Percentiles rank a stretch among this genome's conserved stretches.
Conservation (phyloP, 2,113 vertebrate genomes). For the Aegotheles bennettii region DNA sequence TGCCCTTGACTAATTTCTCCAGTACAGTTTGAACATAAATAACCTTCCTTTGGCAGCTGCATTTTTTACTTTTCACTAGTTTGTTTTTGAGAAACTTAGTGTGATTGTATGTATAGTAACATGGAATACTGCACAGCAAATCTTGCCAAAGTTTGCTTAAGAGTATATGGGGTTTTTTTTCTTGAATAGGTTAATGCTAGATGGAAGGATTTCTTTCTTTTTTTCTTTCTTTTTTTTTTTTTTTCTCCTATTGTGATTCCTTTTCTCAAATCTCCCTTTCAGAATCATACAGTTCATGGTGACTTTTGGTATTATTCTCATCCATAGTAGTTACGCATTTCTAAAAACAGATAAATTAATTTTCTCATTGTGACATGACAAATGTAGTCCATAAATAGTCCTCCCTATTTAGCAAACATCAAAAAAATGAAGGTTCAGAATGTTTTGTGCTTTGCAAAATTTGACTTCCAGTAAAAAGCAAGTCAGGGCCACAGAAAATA, state of each 20-base stretch:
- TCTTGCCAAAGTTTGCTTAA: neutral
- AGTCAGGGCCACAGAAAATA: neutral
- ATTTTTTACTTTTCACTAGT: neutral
- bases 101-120: neutral
- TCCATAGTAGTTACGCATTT: neutral
- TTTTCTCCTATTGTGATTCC: neutral
- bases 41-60: neutral
- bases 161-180: neutral
- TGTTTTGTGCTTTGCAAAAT: neutral
- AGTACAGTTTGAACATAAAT: conserved; percentile 8
- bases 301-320: neutral
- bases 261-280: neutral
- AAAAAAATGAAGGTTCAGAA: neutral
- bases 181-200: neutral
- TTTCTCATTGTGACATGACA: neutral
- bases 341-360: neutral
- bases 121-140: neutral
- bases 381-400: neutral
- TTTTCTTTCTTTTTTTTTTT: no score
- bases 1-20: conserved; percentile 15
- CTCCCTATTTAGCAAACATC: neutral
- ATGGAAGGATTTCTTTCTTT: neutral
- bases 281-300: neutral
- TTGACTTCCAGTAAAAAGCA: neutral
- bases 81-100: neutral